phyloP scores from a whole-genome alignment of 2,113 vertebrate genomes.

The Holacanthus passer region DNA sequence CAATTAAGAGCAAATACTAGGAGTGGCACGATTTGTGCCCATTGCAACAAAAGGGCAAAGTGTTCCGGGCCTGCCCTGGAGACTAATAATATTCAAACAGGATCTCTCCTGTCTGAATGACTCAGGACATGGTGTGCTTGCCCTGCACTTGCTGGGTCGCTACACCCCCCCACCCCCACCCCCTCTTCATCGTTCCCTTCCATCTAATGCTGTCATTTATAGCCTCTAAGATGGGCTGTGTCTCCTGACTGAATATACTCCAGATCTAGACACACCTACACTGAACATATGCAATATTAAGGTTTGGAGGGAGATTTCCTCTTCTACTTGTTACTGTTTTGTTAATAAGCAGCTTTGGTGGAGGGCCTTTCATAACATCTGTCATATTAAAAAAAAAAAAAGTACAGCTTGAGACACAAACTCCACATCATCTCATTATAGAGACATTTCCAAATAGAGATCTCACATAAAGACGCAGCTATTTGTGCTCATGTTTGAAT shows the following conservation, averaged over 20 bases:
- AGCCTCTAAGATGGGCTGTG: neutral
- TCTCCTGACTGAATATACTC: neutral
- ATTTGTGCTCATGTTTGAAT: neutral
- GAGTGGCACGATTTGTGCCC: slow-evolving; percentile 15
- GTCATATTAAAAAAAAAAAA: neutral
- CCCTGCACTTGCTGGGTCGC: slow-evolving; percentile 27
- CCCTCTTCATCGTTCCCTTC: neutral
- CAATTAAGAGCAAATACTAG: slow-evolving; percentile 30
- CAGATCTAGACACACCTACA: slow-evolving; percentile 15
- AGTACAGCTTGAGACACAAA: neutral
- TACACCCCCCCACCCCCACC: neutral
- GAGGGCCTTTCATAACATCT: neutral
- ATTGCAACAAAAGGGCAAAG: slow-evolving; percentile 34
- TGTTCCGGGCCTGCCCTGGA: slow-evolving; percentile 44
- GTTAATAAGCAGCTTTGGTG: neutral
- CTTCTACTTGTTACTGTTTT: neutral
- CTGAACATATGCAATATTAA: neutral
- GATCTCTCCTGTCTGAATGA: slow-evolving; percentile 44
- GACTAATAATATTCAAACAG: slow-evolving; percentile 36
- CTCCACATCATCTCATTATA: neutral
- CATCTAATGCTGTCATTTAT: slow-evolving; percentile 31
- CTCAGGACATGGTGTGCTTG: slow-evolving; percentile 41
- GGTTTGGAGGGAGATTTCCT: neutral
- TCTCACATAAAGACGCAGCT: neutral
- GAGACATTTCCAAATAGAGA: neutral